These are phyloP conservation scores for Zophobas morio DNA, from an alignment of 1,140 invertebrate genomes.

Conservation along the genomic window DNA sequence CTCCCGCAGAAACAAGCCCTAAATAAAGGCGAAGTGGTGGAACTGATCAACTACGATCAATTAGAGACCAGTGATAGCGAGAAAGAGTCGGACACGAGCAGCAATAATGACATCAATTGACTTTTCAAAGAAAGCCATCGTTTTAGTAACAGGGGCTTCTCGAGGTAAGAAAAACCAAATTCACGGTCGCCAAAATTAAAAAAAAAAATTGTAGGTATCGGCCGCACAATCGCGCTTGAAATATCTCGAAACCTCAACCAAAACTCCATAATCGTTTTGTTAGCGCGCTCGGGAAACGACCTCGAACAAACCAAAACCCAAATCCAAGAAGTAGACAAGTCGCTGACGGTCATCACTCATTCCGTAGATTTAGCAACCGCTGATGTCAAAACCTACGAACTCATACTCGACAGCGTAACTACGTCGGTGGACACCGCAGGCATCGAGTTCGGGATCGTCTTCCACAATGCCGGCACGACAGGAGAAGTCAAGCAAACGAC, in stretches of 20 bases:
- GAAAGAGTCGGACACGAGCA: not conserved
- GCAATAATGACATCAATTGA: slow-evolving; percentile 58
- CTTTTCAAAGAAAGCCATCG: slow-evolving; percentile 68
- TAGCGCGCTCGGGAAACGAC: slow-evolving; percentile 80
- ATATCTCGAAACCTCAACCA: slow-evolving; percentile 70
- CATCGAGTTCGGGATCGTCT: slow-evolving; percentile 80
- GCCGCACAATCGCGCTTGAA: slow-evolving; percentile 81
- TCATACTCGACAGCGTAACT: slow-evolving; percentile 69
- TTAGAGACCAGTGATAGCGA: slow-evolving; percentile 54
- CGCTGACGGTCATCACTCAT: slow-evolving; percentile 70
- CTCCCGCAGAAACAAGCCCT: slow-evolving; percentile 68
- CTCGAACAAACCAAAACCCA: slow-evolving; percentile 75
- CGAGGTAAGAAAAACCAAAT: slow-evolving; percentile 52
- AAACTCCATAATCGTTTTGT: slow-evolving; percentile 79
- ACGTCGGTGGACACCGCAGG: slow-evolving; percentile 61
- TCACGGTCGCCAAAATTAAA: slow-evolving; percentile 6
- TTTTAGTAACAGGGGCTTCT: slow-evolving; percentile 4
- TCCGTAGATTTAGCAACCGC: slow-evolving; percentile 74
- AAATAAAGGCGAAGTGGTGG: slow-evolving; percentile 68
- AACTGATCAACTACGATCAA: slow-evolving; percentile 70
- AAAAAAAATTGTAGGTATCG: slow-evolving; percentile 76
- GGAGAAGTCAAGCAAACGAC: slow-evolving; percentile 80
- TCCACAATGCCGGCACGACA: slow-evolving; percentile 93
- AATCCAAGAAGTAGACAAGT: slow-evolving; percentile 70
- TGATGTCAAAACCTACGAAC: slow-evolving; percentile 68